Evolutionary conservation across 2,888 invertebrate genomes (phyloP), one percentile per base, ranked within the genome.

Genomic region (Heliconius erato): DNA sequence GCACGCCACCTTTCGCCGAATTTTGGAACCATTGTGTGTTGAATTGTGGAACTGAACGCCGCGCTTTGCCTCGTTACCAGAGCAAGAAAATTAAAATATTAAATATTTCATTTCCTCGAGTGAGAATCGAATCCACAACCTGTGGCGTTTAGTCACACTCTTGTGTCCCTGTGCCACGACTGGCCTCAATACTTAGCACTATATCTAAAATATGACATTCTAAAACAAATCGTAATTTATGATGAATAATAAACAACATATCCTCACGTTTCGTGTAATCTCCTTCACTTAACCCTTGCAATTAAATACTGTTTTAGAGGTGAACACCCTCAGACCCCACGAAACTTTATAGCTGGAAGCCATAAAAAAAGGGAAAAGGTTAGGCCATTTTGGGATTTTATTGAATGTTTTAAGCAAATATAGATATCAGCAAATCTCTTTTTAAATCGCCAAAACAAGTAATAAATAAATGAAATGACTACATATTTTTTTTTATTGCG

Each of bases 271-370:
- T 59, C 23, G n/a, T 35, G 16, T 59, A 59, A 0, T 23, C 32
- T 32, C 32, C 54, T 32, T 74, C n/a, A 59, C 7, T 59, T 76
- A 59, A 76, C 74, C 59, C 74, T 76, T 76, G 32, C 54, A 59
- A 35, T 76, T 59, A 76, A 44, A 67, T 12, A 40, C 44, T 16
- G 9, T 32, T 71, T 71, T 35, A n/a, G 71, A 80, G 82, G 76
- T 68, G 32, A 82, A 76, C 26, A 76, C 28, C 79, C 76, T 82
- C 49, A 54, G 59, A 40, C 79, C 74, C 74, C 40, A 74, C 16
- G 79, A 67, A 19, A 76, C 26, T 23, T 76, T 76, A 80, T 82
- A 79, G 26, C 63, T 49, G 32, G 82, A 82, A 82, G 69, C 82
- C 82, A 44, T 82, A 79, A 69, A 76, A 54, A 76, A 54, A 49